Base-by-base conservation (phyloP, 2,113 vertebrate genomes). In the Collichthys lucidus region DNA sequence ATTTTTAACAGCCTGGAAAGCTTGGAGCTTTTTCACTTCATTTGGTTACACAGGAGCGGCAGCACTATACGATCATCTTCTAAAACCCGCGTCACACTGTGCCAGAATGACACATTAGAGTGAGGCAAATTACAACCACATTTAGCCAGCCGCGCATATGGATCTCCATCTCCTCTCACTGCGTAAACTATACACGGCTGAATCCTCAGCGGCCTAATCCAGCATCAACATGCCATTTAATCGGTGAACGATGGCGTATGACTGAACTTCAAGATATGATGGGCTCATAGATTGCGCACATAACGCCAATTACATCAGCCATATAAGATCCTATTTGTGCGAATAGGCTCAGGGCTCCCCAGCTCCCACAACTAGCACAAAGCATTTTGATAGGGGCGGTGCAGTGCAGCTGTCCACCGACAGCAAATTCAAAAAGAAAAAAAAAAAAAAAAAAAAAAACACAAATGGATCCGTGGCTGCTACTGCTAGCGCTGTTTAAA, bases 401-500 rank as follows among this genome's bases (percentile, higher is more conserved):
- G 80, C 88, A 75, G 77, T 82, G 90, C 92, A 95, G 91, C 88
- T 95, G 93, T 93, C 92, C 84, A 76, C 87, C 80, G 79, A 69
- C 76, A 77, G 82, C 70, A 71, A 68, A 80, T 57, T 77, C 15
- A 64, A 19, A 55, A 55, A 80, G 7, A 59, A 24, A 73, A 52
- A 65, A 44, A 75, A 81, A 86, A 88, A 7, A 7, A 84, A 9
- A 59, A 24, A 73, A 47, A 68, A 26, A 26, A 26, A 26, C 26
- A 35, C 78, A 81, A 86, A 88, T 85, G 79, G 85, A 89, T 90
- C 26, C 57, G 90, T 77, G 89, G 86, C 87, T 88, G 84, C 89
- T 88, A 83, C 89, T 87, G 95, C 96, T 96, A 31, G 85, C 56
- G 80, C 85, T 86, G 95, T 96, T 97, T 96, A 96, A 97, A 98